Evolutionary conservation across 2,888 invertebrate species (phyloP), one percentile per base, ranked within the genome.

Genomic region (Therioaphis trifolii): DNA sequence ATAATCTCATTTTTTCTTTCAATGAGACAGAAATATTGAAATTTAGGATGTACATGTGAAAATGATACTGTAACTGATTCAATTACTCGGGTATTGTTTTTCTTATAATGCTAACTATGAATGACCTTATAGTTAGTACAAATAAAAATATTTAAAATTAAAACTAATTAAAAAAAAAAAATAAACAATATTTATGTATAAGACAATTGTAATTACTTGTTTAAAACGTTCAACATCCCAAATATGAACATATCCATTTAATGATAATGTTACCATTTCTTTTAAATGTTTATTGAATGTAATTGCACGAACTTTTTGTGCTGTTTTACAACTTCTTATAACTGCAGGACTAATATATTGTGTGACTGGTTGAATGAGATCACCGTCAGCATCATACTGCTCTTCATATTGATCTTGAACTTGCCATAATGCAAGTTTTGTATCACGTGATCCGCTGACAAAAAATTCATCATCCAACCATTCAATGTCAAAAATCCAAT

Each of bases 381-480:
- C 80, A 63, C 80, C 80, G 63, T 82, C 80, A 79, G 91, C 91
- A 55, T 90, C 89, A 76, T 89, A 90, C 84, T 88, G 88, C 5
- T 88, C 88, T 43, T 88, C 87, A 85, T 89, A 89, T 77, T 88
- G 88, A 72, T 91, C 94, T 77, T 88, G 87, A 49, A 97, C 93
- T 85, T 93, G 92, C 98, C 98, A 98, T 85, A 98, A 90, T 29
- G 96, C 95, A 90, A 98, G 92, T 88, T 93, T 94, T 4, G 96
- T 95, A 89, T 98, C 98, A 79, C 97, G 92, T 0, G 97, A 96
- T 15, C 97, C 97, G 9, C 97, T 96, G 84, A 98, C 96, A 82
- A 98, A 90, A 90, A 96, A 97, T 89, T 97, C 94, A 89, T 98
- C 98, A 89, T 98, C 98, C 85, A 98, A 89, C 98, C 98, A 98